Conservation (phyloP, 2,888 invertebrate species). For the Lacanobia oleracea region DNA sequence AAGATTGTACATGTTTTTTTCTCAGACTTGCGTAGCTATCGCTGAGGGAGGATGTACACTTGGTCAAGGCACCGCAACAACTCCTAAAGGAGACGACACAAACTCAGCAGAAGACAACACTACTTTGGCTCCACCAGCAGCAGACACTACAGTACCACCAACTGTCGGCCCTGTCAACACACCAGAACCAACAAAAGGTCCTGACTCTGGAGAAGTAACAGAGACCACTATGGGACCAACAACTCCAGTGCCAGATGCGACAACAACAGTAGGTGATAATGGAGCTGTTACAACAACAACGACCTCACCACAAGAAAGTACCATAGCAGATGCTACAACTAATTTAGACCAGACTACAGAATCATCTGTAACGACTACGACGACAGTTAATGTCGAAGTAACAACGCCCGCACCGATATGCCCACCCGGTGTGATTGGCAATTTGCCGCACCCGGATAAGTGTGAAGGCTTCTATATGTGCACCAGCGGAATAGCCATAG, state of each 20-base stretch:
- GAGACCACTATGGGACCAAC: not conserved
- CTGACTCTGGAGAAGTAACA: constrained; percentile 6
- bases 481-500: not conserved
- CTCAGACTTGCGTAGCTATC: constrained; percentile 13
- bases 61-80: constrained; percentile 6
- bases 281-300: constrained; percentile 1
- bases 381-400: not conserved
- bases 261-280: not conserved
- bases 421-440: not conserved
- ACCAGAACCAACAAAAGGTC: not conserved
- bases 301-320: constrained; percentile 1
- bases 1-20: not conserved
- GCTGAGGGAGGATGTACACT: constrained; percentile 41
- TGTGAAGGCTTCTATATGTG: constrained; percentile 54
- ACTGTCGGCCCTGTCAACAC: not conserved
- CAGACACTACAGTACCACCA: not conserved
- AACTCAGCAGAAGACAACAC: constrained; percentile 8
- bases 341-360: not conserved
- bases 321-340: not conserved
- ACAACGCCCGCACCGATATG: constrained; percentile 38
- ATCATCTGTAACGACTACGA: not conserved
- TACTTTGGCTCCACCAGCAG: constrained; percentile 1
- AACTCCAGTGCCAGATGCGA: too few relatives aligned
- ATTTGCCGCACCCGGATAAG: constrained; percentile 38
- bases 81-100: not conserved